phyloP scores from a whole-genome alignment of 2,113 vertebrate genomes.

The Ancistrus triradiatus region DNA sequence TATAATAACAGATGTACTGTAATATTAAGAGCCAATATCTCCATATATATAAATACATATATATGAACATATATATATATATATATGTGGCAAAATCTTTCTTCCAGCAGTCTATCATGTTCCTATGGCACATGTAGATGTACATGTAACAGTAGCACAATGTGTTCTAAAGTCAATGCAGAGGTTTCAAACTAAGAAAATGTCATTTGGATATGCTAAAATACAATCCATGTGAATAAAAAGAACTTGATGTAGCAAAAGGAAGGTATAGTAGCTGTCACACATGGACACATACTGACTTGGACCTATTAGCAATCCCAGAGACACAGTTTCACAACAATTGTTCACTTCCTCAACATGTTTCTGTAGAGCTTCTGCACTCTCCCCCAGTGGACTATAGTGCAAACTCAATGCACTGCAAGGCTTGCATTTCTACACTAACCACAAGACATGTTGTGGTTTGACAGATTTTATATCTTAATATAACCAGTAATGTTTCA shows the following conservation, averaged over 20 bases:
- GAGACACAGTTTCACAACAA: constrained; percentile 12
- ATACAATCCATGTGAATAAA: constrained; percentile 16
- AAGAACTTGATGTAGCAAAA: constrained; percentile 28
- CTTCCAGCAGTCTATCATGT: constrained; percentile 54
- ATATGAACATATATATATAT: too few species aligned
- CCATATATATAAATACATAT: too few species aligned
- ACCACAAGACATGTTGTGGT: too few species aligned
- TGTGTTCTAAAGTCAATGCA: constrained; percentile 47
- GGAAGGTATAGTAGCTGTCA: constrained; percentile 4
- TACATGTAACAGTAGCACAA: constrained; percentile 22
- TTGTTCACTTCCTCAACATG: constrained; percentile 18
- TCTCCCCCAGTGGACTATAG: too few species aligned
- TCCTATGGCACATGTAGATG: constrained; percentile 66
- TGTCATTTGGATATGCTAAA: constrained; percentile 21
- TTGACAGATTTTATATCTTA: too few species aligned
- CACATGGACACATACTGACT: constrained; percentile 11
- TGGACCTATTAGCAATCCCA: constrained; percentile 14
- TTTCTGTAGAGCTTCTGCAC: constrained; percentile 10
- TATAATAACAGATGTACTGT: background rate
- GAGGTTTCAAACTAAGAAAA: constrained; percentile 48
- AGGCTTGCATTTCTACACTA: too few species aligned
- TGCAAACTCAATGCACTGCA: too few species aligned
- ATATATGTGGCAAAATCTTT: constrained; percentile 1
- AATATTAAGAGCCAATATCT: constrained; percentile 1
- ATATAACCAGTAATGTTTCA: too few species aligned